Evolutionary conservation across 2,113 vertebrate species (phyloP).

Genomic region (Poicephalus gulielmi): DNA sequence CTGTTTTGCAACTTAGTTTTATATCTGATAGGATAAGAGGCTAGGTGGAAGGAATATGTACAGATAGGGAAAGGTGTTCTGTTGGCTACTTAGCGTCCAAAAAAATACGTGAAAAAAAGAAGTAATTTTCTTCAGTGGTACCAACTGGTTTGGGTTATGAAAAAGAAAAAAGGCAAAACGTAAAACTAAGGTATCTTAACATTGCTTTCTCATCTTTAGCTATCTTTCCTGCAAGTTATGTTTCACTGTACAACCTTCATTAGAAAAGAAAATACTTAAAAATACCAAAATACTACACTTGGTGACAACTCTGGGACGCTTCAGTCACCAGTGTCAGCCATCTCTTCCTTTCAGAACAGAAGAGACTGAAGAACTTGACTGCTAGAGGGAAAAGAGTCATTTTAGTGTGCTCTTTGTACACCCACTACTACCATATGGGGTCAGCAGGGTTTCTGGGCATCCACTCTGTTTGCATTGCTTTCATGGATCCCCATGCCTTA

Average conservation of each 20-base stretch:
- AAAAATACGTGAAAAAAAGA: background rate
- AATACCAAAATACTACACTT: background rate
- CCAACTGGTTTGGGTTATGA: background rate
- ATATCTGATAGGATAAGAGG: rapidly evolving
- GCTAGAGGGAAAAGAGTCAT: conserved; percentile 6
- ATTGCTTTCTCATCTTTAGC: background rate
- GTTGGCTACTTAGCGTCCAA: background rate
- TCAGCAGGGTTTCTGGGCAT: conserved; percentile 64
- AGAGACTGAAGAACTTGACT: background rate
- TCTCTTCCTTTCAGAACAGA: background rate
- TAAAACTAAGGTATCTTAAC: background rate
- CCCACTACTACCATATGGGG: conserved; percentile 64
- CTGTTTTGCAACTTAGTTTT: background rate
- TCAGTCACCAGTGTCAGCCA: conserved; percentile 67
- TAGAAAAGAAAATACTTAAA: background rate
- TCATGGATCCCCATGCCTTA: conserved; percentile 66
- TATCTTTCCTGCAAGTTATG: background rate
- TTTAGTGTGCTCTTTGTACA: conserved; percentile 77
- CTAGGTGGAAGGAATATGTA: background rate
- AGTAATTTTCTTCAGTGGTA: background rate
- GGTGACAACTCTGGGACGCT: conserved; percentile 19
- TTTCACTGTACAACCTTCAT: background rate
- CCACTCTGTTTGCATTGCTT: conserved; percentile 63
- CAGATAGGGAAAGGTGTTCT: background rate
- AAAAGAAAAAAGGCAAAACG: background rate